Base-by-base conservation (phyloP, 2,888 invertebrate genomes). In the Megaustenia siamemsis region DNA sequence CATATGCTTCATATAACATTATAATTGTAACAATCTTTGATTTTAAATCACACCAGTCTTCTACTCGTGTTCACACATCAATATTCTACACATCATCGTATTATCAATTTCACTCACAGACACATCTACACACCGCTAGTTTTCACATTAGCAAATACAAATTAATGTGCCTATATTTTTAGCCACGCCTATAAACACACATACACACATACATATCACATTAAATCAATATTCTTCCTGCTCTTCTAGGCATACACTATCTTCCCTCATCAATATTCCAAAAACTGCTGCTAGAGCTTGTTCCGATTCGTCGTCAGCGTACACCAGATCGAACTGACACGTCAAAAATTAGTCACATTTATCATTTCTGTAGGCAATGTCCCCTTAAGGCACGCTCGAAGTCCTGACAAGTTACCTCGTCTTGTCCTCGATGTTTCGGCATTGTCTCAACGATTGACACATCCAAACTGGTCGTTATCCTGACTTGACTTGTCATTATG, bases 181-280 rank as follows among this genome's bases (percentile, higher is more conserved):
- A 40, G 24, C 43, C 56, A 45, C 43, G 28, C 56, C 28, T 66
- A 40, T 28, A 43, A 24, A 66, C 12, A 43, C n/a, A 66, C 0
- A 66, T 66, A 66, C 0, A 66, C n/a, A 66, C 60, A 66, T 45
- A 45, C 21, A 66, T 12, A 66, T 56, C 18, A 24, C n/a, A 21
- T 43, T 79, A 43, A 21, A 45, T 66, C 32, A 60, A 32, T 79
- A 71, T 40, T 40, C 45, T 4, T 28, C 63, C 3, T 28, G n/a
- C 28, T 28, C 63, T 28, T n/a, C 10, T 8, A 6, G 6, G 45
- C 45, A 45, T 45, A 63, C 28, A 63, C 63, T n/a, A 63, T 4
- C 63, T 8, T 28, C 28, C 24, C 8, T 69, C 68, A 69, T 69
- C 68, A 40, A 69, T 69, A 69, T 69, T 8, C 68, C n/a, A n/a